Conservation (phyloP, 1,140 invertebrate species). For the Rhizoglyphus robini region DNA sequence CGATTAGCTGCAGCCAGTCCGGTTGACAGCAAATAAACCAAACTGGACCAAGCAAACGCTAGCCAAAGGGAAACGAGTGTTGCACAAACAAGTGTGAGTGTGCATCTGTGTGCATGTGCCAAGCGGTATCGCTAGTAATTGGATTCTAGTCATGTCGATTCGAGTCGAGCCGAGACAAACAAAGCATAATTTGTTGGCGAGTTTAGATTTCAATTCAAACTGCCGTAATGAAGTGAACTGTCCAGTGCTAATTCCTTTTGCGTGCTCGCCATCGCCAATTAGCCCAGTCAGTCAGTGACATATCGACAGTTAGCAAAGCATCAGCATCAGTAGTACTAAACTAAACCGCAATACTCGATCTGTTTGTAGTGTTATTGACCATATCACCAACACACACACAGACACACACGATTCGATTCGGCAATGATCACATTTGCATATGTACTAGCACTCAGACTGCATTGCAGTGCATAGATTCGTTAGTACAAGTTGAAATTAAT, state of each 20-base stretch:
- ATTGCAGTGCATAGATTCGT: no score
- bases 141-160: conserved; percentile 9
- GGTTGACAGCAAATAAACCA: not conserved
- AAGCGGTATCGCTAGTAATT: not conserved
- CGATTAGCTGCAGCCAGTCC: not conserved
- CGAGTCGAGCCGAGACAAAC: not conserved
- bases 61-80: not conserved
- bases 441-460: no score
- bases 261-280: not conserved
- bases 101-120: not conserved
- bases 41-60: not conserved
- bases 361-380: no score
- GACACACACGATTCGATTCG: no score
- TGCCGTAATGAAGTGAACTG: conserved; percentile 4
- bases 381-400: no score
- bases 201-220: conserved; percentile 12
- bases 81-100: not conserved
- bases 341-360: no score
- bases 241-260: not conserved
- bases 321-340: no score
- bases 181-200: conserved; percentile 6
- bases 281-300: not conserved
- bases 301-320: no score
- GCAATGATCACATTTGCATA: no score
- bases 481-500: no score